A percentile compares a stretch with the other conserved stretches of the same genome.
Evolutionary conservation across 2,888 invertebrate species (phyloP).

Genomic region (Agriotes lineatus): DNA sequence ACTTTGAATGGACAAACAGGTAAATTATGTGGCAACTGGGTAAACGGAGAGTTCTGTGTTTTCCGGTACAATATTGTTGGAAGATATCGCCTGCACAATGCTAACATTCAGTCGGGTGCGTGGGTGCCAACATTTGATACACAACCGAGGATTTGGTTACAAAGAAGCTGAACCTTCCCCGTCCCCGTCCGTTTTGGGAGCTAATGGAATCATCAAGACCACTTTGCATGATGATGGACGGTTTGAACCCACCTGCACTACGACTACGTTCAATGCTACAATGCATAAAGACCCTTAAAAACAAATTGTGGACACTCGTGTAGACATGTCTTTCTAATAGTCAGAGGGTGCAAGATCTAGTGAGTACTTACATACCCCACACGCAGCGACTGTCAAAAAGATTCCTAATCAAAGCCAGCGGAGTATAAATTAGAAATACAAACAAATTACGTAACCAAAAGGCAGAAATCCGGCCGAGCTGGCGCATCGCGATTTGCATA

Average conservation of each 20-base stretch:
- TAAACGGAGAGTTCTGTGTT: slow-evolving; percentile 21
- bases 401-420: background rate
- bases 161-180: too few species aligned
- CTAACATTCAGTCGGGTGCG: slow-evolving; percentile 17
- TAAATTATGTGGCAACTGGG: too few species aligned
- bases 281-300: too few species aligned
- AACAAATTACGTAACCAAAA: background rate
- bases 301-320: too few species aligned
- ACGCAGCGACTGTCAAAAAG: background rate
- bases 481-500: background rate
- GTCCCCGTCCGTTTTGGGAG: background rate
- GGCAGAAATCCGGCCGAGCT: background rate
- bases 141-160: slow-evolving; percentile 19
- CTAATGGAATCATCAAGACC: slow-evolving; percentile 3
- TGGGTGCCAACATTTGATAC: slow-evolving; percentile 27
- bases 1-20: slow-evolving; percentile 1
- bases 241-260: too few species aligned
- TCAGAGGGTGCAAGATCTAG: too few species aligned
- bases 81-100: slow-evolving; percentile 26
- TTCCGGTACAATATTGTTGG: slow-evolving; percentile 38
- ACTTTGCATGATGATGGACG: slow-evolving; percentile 5
- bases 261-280: too few species aligned
- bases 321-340: too few species aligned
- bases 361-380: too few species aligned
- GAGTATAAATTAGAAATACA: background rate